These are phyloP conservation scores for Ascaphus truei DNA, from an alignment of 2,113 vertebrate species.

Conservation along the genomic window DNA sequence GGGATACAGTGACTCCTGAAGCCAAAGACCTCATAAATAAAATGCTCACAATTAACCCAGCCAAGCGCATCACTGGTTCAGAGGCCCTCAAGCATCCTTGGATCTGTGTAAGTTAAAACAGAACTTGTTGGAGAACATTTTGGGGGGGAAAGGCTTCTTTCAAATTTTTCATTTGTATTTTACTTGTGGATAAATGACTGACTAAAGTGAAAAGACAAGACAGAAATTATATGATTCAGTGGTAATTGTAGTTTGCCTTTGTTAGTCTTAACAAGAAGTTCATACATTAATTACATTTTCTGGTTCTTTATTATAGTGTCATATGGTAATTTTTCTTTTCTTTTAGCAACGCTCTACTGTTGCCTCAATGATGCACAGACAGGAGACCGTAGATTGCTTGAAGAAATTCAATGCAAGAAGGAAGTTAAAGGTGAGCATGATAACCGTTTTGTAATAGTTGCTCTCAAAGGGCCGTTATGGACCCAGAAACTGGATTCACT, in stretches of 20 bases:
- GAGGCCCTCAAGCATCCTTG: constrained; percentile 94
- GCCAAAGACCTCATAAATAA: constrained; percentile 98
- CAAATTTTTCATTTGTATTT: too few species aligned
- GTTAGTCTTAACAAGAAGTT: too few species aligned
- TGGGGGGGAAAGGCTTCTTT: too few species aligned
- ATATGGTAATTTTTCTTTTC: constrained; percentile 28
- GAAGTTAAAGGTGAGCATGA: constrained; percentile 83
- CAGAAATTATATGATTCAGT: too few species aligned
- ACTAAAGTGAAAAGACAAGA: too few species aligned
- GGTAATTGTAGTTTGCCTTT: too few species aligned
- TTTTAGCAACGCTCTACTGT: constrained; percentile 94
- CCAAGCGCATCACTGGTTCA: constrained; percentile 86
- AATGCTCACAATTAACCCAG: constrained; percentile 96
- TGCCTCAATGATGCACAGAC: constrained; percentile 97
- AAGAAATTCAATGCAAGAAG: constrained; percentile 96
- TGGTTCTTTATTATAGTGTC: neutral
- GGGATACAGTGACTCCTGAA: constrained; percentile 96
- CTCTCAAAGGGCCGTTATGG: neutral
- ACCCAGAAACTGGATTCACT: too few species aligned
- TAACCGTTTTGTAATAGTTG: neutral
- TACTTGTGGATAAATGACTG: too few species aligned
- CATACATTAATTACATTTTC: too few species aligned
- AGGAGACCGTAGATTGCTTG: constrained; percentile 96
- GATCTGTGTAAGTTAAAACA: constrained; percentile 90
- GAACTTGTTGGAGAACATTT: too few species aligned